Conservation (phyloP, 2,888 invertebrate genomes). For the Drosophila antonietae region DNA sequence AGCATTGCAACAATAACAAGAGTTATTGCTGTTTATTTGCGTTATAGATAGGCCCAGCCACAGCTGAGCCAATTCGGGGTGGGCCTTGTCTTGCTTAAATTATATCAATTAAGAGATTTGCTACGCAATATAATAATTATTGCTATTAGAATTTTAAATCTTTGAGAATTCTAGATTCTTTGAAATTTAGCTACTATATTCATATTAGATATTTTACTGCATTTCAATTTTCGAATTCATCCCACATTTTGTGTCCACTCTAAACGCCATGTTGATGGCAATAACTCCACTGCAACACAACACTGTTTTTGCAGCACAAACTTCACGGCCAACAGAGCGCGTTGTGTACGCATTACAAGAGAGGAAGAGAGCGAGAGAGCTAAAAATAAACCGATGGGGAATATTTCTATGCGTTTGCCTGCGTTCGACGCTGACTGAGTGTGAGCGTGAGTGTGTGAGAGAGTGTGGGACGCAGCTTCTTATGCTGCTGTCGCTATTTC, state of each 20-base stretch:
- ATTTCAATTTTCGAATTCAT: background rate
- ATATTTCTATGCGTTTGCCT: slow-evolving; percentile 24
- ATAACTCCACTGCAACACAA: slow-evolving; percentile 43
- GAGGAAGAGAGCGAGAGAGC: slow-evolving; percentile 50
- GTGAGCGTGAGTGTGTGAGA: slow-evolving; percentile 7
- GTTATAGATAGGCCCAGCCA: slow-evolving; percentile 28
- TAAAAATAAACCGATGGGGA: slow-evolving; percentile 65
- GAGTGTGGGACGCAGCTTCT: slow-evolving; percentile 55
- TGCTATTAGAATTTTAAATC: background rate
- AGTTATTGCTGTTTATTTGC: slow-evolving; percentile 44
- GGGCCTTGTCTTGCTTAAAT: slow-evolving; percentile 10
- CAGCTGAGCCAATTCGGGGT: slow-evolving; percentile 31
- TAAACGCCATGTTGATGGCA: slow-evolving; percentile 48
- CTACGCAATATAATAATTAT: background rate
- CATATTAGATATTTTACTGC: background rate
- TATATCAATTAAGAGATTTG: background rate
- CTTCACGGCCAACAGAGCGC: slow-evolving; percentile 76
- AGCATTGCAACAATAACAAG: slow-evolving; percentile 36
- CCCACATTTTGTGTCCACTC: slow-evolving; percentile 36
- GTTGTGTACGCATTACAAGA: slow-evolving; percentile 50
- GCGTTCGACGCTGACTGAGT: background rate
- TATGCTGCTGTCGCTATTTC: slow-evolving; percentile 49
- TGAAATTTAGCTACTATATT: background rate
- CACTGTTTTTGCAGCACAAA: slow-evolving; percentile 58
- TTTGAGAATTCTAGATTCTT: background rate